Evolutionary conservation across 35 echinoderm and acorn worm species (phyloP).

Genomic region (Lytechinus variegatus): DNA sequence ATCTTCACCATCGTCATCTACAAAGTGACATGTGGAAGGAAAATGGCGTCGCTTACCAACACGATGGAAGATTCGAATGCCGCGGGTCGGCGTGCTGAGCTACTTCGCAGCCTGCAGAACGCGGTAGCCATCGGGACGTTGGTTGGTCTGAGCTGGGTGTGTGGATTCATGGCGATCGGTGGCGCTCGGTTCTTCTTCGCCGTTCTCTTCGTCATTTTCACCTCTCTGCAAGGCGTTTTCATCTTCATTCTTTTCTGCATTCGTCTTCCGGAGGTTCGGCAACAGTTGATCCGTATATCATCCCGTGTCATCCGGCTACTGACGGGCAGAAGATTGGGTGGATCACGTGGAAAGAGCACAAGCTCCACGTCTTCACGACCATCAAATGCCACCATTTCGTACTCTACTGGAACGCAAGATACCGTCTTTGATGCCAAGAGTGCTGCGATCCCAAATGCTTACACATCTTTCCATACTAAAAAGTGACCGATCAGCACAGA

Average conservation of each 20-base stretch:
- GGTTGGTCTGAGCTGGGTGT: slow-evolving; percentile 78
- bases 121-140: slow-evolving; percentile 67
- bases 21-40: slow-evolving; percentile 69
- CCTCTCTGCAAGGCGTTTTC: slow-evolving; percentile 83
- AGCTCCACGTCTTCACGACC: not conserved
- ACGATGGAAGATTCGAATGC: not conserved
- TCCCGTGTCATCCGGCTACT: not conserved
- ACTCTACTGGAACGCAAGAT: not conserved
- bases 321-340: not conserved
- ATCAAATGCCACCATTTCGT: not conserved
- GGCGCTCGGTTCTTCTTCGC: slow-evolving; percentile 67
- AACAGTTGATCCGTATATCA: slow-evolving; percentile 41
- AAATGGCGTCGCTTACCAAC: not conserved
- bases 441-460: not conserved
- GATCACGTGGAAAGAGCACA: not conserved
- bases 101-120: slow-evolving; percentile 35
- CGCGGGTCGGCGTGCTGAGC: not conserved
- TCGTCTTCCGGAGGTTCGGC: slow-evolving; percentile 71
- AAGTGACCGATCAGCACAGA: no score
- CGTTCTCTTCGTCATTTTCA: slow-evolving; percentile 81
- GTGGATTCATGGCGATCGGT: slow-evolving; percentile 71
- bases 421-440: not conserved
- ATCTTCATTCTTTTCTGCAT: slow-evolving; percentile 88
- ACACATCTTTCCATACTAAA: not conserved
- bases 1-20: slow-evolving; percentile 66